Percentiles rank a stretch among this genome's conserved stretches.
These are phyloP conservation scores for Rhopalosiphum nymphaeae DNA, from an alignment of 2,888 invertebrate species.

Conservation along the genomic window DNA sequence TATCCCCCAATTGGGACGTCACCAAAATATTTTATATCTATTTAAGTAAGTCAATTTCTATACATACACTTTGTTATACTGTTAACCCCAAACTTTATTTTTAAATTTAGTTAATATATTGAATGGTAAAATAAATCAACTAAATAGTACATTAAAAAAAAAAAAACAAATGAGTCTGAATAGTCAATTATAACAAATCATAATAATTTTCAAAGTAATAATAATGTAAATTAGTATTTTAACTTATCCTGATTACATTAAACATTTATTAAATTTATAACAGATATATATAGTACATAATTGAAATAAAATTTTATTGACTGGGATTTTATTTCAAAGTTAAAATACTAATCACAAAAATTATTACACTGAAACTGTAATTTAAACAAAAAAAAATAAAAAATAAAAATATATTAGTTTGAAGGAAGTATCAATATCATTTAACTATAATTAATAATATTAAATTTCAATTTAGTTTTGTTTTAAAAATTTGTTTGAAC, in stretches of 20 bases:
- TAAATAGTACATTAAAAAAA: not conserved
- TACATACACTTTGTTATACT: not conserved
- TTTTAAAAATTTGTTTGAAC: slow-evolving; percentile 12
- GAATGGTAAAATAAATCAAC: not conserved
- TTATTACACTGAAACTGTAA: not conserved
- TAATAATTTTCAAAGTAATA: not conserved
- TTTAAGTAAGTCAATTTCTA: not conserved
- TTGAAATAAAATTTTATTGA: slow-evolving; percentile 42
- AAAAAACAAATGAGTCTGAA: slow-evolving; percentile 41
- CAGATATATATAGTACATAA: slow-evolving; percentile 4
- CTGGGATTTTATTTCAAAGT: slow-evolving; percentile 40
- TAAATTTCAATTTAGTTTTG: not conserved
- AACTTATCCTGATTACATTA: not conserved
- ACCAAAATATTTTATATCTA: slow-evolving; percentile 15
- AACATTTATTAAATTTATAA: not conserved
- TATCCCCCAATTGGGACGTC: not conserved
- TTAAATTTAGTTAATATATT: not conserved
- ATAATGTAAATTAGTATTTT: slow-evolving; percentile 31
- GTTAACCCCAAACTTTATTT: slow-evolving; percentile 14
- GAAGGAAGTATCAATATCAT: slow-evolving; percentile 54
- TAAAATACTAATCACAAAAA: slow-evolving; percentile 18
- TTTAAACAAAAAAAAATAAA: slow-evolving; percentile 1
- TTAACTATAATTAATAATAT: not conserved
- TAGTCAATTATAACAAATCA: not conserved
- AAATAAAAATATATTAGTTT: not conserved